Evolutionary conservation across 2,113 vertebrate species (phyloP).

Genomic region (Salvelinus sp.): DNA sequence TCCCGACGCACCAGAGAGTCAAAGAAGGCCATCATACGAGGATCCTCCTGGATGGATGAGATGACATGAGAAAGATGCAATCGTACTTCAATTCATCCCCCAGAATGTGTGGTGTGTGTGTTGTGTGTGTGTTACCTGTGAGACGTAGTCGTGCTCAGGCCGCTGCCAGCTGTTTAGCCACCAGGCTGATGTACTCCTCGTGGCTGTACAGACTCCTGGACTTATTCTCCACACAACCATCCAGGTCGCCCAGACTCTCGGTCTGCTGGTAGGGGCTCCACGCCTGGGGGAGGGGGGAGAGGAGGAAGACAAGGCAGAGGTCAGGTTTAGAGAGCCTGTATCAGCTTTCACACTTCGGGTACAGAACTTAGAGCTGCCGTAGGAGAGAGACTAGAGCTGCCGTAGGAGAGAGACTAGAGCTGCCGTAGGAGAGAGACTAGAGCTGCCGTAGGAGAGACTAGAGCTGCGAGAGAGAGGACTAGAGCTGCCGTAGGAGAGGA

Average conservation of each 20-base stretch:
- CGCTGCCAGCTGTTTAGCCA: slow-evolving; percentile 94
- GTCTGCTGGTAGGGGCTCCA: slow-evolving; percentile 98
- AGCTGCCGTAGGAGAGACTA: too few relatives aligned
- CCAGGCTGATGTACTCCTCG: slow-evolving; percentile 97
- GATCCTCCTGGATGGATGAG: slow-evolving; percentile 93
- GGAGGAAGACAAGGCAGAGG: neutral
- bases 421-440: too few relatives aligned
- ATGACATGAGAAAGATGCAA: too few relatives aligned
- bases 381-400: too few relatives aligned
- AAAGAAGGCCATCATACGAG: slow-evolving; percentile 99
- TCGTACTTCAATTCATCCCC: too few relatives aligned
- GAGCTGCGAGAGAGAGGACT: too few relatives aligned
- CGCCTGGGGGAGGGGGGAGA: slow-evolving; percentile 70
- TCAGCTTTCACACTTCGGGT: neutral
- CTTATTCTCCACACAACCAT: slow-evolving; percentile 91
- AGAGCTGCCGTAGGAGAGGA: too few relatives aligned
- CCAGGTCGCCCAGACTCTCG: slow-evolving; percentile 89
- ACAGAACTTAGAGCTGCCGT: neutral
- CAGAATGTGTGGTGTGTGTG: too few relatives aligned
- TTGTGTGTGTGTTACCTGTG: slow-evolving; percentile 56
- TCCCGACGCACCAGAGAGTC: slow-evolving; percentile 96
- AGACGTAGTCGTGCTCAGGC: slow-evolving; percentile 95
- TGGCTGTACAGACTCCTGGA: slow-evolving; percentile 96
- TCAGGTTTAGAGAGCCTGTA: neutral
- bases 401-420: too few relatives aligned